These are phyloP conservation scores for Pelecanus crispus DNA, from an alignment of 2,113 vertebrate genomes.

Conservation along the genomic window DNA sequence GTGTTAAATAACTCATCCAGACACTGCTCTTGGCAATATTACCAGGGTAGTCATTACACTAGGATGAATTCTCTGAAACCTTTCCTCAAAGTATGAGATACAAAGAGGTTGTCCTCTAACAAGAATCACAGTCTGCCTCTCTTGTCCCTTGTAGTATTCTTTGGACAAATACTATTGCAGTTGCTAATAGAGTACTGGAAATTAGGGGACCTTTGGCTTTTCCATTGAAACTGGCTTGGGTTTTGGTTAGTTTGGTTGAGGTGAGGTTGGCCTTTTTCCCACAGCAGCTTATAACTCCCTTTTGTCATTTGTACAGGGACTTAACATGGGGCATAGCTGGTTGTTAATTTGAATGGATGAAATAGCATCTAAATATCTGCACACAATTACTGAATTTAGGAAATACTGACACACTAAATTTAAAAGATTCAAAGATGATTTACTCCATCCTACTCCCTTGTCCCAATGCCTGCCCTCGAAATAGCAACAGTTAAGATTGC, in stretches of 20 bases:
- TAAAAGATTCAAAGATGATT: background rate
- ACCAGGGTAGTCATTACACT: background rate
- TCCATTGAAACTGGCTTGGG: background rate
- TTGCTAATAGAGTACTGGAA: background rate
- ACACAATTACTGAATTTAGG: slow-evolving; percentile 1
- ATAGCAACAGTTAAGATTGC: slow-evolving; percentile 7
- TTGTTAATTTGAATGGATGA: background rate
- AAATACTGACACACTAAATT: background rate
- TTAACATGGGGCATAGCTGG: background rate
- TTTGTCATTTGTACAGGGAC: background rate
- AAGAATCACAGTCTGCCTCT: background rate
- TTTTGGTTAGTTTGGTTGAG: background rate
- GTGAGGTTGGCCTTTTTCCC: background rate
- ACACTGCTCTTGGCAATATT: slow-evolving; percentile 35
- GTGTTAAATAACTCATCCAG: slow-evolving; percentile 48
- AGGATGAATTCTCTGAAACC: slow-evolving; percentile 22
- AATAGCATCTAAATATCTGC: background rate
- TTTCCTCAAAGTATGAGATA: background rate
- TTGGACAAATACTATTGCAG: background rate
- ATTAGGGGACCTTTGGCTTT: background rate
- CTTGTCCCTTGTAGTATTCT: background rate
- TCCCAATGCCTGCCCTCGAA: background rate
- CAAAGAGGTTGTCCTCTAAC: slow-evolving; percentile 14
- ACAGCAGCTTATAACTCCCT: background rate
- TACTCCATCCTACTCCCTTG: background rate